Evolutionary conservation across 2,888 invertebrate species (phyloP), one percentile per base, ranked within the genome.

Genomic region (Portevinia maculata): DNA sequence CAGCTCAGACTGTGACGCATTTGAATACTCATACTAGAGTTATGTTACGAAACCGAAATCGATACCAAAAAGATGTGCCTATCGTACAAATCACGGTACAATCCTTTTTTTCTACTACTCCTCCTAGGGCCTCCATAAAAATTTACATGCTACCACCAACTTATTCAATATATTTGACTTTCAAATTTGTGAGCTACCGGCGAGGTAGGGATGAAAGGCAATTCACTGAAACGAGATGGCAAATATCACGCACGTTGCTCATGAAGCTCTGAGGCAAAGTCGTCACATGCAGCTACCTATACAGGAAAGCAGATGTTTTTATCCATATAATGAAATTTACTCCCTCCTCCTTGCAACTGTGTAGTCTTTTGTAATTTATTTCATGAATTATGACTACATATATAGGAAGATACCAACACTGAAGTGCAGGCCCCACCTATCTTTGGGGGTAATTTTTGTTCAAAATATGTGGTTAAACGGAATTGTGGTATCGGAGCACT

Each of bases 111-210:
- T 24, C 37, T 44, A 52, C 32, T 7, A 15, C 50, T 9, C 70
- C 30, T 60, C 46, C 53, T 48, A 30, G 50, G 21, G 39, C 37
- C 32, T 57, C 24, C 69, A 57, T 69, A 62, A 74, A 39, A 74
- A 74, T 62, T 62, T 60, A 60, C 62, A 67, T 67, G 67, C 24
- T 24, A 24, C 24, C 62, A 69, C 69, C 52, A 50, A 62, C 57
- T 75, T 60, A 60, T 44, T 24, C 71, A 24, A 24, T 37, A 30
- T 37, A 76, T 76, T 81, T 70, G 79, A 75, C 75, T 81, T 81
- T 75, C 69, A 81, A 75, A 81, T 81, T 57, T 74, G 28, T 67
- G 17, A 39, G 13, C 17, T 55, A 44, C 15, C 13, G 32, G n/a
- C 11, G 17, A 21, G 3, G 34, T 28, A 11, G 32, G 24, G 5